These are phyloP conservation scores for Drosophila atroscutellata DNA, from an alignment of 2,888 invertebrate species.

Conservation along the genomic window DNA sequence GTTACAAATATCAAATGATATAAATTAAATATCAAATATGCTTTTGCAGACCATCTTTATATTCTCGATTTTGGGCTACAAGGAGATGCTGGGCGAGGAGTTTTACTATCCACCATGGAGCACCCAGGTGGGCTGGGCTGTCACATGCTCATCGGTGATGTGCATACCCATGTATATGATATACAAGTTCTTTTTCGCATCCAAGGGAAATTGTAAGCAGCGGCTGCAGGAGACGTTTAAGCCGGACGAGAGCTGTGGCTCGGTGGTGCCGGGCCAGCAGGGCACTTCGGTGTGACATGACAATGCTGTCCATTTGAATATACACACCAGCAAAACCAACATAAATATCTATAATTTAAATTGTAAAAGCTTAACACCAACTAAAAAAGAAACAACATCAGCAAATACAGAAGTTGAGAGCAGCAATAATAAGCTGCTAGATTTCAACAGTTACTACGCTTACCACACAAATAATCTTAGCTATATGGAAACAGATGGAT, in stretches of 20 bases:
- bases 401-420: constrained; percentile 27
- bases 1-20: accelerated
- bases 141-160: constrained; percentile 93
- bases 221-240: constrained; percentile 79
- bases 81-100: constrained; percentile 91
- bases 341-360: constrained; percentile 64
- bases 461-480: constrained; percentile 79
- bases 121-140: constrained; percentile 91
- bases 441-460: constrained; percentile 75
- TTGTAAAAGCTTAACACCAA: constrained; percentile 71
- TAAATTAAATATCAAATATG: neutral
- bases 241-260: constrained; percentile 79
- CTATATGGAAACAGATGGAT: constrained; percentile 49
- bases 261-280: constrained; percentile 84
- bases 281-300: constrained; percentile 85
- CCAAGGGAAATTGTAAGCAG: constrained; percentile 86
- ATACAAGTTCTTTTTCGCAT: constrained; percentile 89
- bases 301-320: constrained; percentile 68
- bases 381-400: constrained; percentile 46
- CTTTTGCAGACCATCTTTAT: constrained; percentile 90
- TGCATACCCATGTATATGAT: constrained; percentile 94
- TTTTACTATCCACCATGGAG: constrained; percentile 93
- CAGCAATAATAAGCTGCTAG: constrained; percentile 57
- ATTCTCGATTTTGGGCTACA: constrained; percentile 92
- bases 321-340: constrained; percentile 63